These are phyloP conservation scores for Brachionichthys hirsutus DNA, from an alignment of 2,113 vertebrate genomes.

Conservation along the genomic window DNA sequence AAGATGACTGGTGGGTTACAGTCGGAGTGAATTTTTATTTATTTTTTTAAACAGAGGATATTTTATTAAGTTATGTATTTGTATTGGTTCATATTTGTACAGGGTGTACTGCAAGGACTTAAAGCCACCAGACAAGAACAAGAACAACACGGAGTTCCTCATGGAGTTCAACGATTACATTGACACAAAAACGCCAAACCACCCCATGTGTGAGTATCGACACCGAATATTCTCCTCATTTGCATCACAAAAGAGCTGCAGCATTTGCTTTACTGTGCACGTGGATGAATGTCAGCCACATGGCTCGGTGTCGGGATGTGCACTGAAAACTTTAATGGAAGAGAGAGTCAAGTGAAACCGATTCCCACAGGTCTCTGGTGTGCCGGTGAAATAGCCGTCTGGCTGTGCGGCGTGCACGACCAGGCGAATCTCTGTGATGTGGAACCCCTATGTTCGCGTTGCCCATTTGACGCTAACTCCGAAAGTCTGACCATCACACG, in stretches of 20 bases:
- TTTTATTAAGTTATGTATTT: too few relatives aligned
- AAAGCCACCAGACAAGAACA: conserved; percentile 79
- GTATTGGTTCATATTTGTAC: conserved; percentile 36
- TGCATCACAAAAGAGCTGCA: conserved; percentile 40
- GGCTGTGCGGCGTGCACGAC: conserved; percentile 57
- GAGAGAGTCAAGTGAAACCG: conserved; percentile 26
- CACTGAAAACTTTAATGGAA: conserved; percentile 49
- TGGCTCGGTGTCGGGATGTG: conserved; percentile 46
- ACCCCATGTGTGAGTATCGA: conserved; percentile 86
- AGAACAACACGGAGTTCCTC: conserved; percentile 91
- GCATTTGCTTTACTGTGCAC: not conserved
- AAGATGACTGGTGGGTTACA: conserved; percentile 40
- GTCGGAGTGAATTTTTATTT: too few relatives aligned
- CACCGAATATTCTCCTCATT: conserved; percentile 2
- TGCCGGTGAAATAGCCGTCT: conserved; percentile 51
- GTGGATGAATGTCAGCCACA: conserved; percentile 42
- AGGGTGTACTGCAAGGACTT: conserved; percentile 92
- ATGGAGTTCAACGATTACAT: conserved; percentile 91
- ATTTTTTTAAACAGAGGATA: too few relatives aligned
- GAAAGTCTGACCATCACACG: conserved; percentile 76
- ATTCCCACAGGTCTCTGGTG: conserved; percentile 46
- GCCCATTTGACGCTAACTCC: conserved; percentile 73
- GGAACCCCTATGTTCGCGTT: conserved; percentile 55
- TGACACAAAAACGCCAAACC: conserved; percentile 86
- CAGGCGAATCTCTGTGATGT: conserved; percentile 64